Conservation (phyloP, 1,140 invertebrate genomes). For the Brachionus plicatilis region DNA sequence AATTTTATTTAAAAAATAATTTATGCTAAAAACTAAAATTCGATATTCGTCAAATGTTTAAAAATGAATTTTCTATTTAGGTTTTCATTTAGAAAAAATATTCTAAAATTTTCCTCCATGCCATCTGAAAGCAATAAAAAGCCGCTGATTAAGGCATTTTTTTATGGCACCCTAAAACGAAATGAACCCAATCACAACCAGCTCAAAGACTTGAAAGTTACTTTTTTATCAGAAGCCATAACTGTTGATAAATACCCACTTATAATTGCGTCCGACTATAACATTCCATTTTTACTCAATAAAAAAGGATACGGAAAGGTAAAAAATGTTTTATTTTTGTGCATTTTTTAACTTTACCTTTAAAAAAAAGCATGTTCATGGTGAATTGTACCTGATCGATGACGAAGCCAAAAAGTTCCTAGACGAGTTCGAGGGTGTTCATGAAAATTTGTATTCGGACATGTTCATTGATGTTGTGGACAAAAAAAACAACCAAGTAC, state of each 20-base stretch:
- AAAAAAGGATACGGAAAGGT: slow-evolving; percentile 39
- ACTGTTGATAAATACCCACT: slow-evolving; percentile 32
- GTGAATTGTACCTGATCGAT: slow-evolving; percentile 27
- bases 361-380: not conserved
- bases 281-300: slow-evolving; percentile 32
- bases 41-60: not conserved
- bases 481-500: slow-evolving; percentile 15
- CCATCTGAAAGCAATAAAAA: not conserved
- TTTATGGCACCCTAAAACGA: slow-evolving; percentile 36
- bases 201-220: not conserved
- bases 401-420: slow-evolving; percentile 21
- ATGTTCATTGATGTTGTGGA: slow-evolving; percentile 16
- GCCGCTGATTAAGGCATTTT: slow-evolving; percentile 11
- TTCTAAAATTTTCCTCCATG: not conserved
- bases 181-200: slow-evolving; percentile 25
- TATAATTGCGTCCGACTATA: slow-evolving; percentile 17
- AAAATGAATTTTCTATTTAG: slow-evolving; percentile 3
- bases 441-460: slow-evolving; percentile 26
- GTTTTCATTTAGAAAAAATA: not conserved
- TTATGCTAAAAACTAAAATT: slow-evolving; percentile 12
- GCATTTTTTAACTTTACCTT: not conserved
- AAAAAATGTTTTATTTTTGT: not conserved
- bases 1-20: not conserved
- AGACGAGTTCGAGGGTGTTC: slow-evolving; percentile 23
- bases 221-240: slow-evolving; percentile 18